Percentiles rank a stretch among this genome's conserved stretches.
Conservation (phyloP, 2,888 invertebrate species). For the Microctonus aethiopoides region DNA sequence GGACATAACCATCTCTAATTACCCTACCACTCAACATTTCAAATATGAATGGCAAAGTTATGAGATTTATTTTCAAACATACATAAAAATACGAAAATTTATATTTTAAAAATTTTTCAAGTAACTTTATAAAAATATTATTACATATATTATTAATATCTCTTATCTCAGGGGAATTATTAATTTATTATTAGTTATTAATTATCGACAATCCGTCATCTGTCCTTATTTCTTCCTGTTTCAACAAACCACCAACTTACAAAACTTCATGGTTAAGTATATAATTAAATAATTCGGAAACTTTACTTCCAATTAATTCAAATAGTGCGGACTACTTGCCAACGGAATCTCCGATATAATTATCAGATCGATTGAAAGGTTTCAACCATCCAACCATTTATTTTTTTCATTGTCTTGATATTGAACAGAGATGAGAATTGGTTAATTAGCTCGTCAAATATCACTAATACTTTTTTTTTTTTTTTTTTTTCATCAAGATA, state of each 20-base stretch:
- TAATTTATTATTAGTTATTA: too few species aligned
- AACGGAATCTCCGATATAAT: neutral
- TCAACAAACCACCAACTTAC: neutral
- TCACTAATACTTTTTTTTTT: too few species aligned
- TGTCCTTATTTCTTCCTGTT: too few species aligned
- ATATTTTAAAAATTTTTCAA: too few species aligned
- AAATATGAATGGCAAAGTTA: neutral
- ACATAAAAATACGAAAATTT: neutral
- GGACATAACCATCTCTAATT: neutral
- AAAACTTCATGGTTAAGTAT: slow-evolving; percentile 15
- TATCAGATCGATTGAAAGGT: neutral
- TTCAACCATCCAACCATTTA: neutral
- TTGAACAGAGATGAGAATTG: neutral
- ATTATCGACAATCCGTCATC: too few species aligned
- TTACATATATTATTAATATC: too few species aligned
- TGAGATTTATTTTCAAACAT: too few species aligned
- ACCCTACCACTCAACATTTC: neutral
- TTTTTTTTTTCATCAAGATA: too few species aligned
- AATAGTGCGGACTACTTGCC: slow-evolving; percentile 4
- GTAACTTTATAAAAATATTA: too few species aligned
- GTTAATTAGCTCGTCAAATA: too few species aligned
- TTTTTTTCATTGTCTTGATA: neutral
- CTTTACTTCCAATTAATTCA: slow-evolving; percentile 54
- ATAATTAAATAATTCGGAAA: slow-evolving; percentile 46
- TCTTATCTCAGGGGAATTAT: too few species aligned